Conservation (phyloP, 2,888 invertebrate genomes). For the Eristalis tenax region DNA sequence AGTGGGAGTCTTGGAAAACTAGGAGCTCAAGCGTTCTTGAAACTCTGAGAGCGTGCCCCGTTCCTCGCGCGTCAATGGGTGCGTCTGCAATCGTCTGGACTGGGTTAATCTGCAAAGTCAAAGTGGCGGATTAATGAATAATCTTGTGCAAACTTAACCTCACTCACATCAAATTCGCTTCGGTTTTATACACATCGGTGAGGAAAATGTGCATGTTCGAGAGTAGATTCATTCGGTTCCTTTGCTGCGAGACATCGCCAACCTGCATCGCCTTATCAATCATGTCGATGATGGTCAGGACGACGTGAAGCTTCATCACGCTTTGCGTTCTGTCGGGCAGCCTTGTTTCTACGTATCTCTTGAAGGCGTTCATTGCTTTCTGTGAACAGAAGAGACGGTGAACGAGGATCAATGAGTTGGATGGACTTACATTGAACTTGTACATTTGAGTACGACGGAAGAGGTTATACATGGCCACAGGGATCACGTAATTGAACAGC, state of each 20-base stretch:
- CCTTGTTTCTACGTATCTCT: conserved; percentile 38
- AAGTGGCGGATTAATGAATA: neutral
- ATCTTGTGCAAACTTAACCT: neutral
- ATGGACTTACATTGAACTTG: conserved; percentile 26
- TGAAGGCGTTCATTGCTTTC: conserved; percentile 54
- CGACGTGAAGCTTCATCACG: conserved; percentile 54
- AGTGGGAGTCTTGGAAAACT: neutral
- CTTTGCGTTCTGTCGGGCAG: conserved; percentile 28
- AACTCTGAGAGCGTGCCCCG: conserved; percentile 22
- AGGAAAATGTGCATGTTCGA: conserved; percentile 43
- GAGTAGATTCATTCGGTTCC: conserved; percentile 48
- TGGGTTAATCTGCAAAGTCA: conserved; percentile 17
- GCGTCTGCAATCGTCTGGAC: conserved; percentile 32
- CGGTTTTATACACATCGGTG: conserved; percentile 23
- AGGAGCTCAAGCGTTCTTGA: conserved; percentile 19
- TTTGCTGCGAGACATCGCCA: conserved; percentile 6
- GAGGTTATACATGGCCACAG: conserved; percentile 55
- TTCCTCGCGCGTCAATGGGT: conserved; percentile 22
- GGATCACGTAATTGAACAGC: conserved; percentile 46
- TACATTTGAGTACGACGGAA: neutral
- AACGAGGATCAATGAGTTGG: neutral
- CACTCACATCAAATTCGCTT: conserved; percentile 47
- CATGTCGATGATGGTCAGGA: conserved; percentile 53
- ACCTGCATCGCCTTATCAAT: conserved; percentile 41
- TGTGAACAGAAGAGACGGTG: neutral